Evolutionary conservation across 2,113 vertebrate genomes (phyloP), one percentile per base, ranked within the genome.

Genomic region (Cariama cristata): DNA sequence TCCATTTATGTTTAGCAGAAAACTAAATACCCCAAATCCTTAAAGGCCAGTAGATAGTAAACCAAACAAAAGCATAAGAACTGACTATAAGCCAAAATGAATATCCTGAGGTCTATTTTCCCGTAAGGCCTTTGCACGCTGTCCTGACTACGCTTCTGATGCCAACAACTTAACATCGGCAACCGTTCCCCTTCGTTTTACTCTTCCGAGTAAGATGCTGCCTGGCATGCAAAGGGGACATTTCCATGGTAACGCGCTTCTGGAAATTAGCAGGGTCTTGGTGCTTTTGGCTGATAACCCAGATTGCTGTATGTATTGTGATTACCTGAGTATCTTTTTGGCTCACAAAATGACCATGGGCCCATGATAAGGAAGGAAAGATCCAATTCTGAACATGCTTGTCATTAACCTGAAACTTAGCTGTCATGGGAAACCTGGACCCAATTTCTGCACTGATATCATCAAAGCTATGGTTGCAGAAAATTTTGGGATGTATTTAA

Each of bases 351-450:
- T 33, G 24, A 20, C 30, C 2, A 5, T 1, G 42, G 53, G 49
- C 24, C 17, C 3, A 1, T 3, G 49, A 45, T 5, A 67, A 91
- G 14, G 52, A 68, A 79, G 45, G 23, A 56, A 81, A 86, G 17
- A 6, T 21, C 30, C 18, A n/a, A 2, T 27, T 67, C 53, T 3
- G 6, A 77, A 8, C 18, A 58, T 0, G 0, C 6, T 18, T 44
- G 20, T 14, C 49, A 12, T 56, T 58, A 66, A 18, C 35, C 38
- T 45, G 53, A 23, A 92, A 2, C 22, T 33, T 20, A 8, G 44
- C 23, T 24, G 4, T 32, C 79, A 40, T 0, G 2, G 59, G 67
- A 85, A 93, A 77, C n/a, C 32, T 30, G 44, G 45, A 75, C 56
- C 4, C 12, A 58, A 35, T 28, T 76, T 30, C 75, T 79, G n/a